phyloP scores from a whole-genome alignment of 2,797 vertebrate genomes.

The Gallinago nigripennis region DNA sequence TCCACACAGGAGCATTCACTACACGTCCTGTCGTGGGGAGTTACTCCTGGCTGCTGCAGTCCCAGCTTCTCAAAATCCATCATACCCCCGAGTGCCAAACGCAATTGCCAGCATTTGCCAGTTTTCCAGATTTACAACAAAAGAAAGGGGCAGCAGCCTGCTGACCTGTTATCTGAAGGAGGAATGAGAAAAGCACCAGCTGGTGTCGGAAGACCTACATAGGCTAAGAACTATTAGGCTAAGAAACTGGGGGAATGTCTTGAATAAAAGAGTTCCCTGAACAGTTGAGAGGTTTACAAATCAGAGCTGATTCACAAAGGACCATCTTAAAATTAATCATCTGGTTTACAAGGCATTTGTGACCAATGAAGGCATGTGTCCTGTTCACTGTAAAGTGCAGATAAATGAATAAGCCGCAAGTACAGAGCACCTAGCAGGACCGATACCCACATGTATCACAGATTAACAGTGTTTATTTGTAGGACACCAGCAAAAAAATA shows the following conservation, averaged over 20 bases:
- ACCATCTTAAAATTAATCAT: neutral
- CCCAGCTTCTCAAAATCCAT: neutral
- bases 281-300: neutral
- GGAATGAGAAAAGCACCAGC: neutral
- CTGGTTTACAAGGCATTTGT: neutral
- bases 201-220: neutral
- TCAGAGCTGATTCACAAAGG: neutral
- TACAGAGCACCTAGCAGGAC: neutral
- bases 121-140: neutral
- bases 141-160: neutral
- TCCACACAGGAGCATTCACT: neutral
- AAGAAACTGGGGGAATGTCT: neutral
- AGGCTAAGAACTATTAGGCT: neutral
- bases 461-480: neutral
- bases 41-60: neutral
- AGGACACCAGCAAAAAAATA: neutral
- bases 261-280: neutral
- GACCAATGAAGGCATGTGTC: neutral
- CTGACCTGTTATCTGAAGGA: neutral
- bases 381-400: neutral
- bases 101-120: neutral
- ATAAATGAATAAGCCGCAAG: neutral
- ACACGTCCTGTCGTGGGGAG: rapidly evolving
- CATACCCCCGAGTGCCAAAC: neutral
- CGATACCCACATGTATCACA: neutral